Conservation (phyloP, 2,888 invertebrate genomes). For the Diaphora mendica region DNA sequence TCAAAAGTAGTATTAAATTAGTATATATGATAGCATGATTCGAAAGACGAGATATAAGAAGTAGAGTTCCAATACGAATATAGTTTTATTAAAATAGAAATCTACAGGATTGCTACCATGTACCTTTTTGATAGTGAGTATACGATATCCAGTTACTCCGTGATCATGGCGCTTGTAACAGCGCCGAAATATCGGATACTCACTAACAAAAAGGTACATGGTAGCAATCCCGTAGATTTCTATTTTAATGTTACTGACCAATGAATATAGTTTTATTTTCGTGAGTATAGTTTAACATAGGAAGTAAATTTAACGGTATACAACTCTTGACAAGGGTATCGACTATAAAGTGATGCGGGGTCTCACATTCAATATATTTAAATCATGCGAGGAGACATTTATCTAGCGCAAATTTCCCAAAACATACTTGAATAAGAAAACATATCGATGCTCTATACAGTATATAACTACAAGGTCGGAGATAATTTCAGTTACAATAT, state of each 20-base stretch:
- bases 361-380: background rate
- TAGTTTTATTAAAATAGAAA: no score
- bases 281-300: background rate
- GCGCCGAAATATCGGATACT: no score
- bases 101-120: no score
- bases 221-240: no score
- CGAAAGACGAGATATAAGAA: background rate
- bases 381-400: background rate
- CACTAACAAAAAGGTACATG: no score
- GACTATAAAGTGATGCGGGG: background rate
- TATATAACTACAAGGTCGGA: background rate
- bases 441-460: background rate
- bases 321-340: conserved; percentile 3
- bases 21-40: background rate
- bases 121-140: no score
- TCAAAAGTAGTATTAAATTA: background rate
- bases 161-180: no score
- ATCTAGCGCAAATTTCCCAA: background rate
- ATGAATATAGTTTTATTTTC: background rate
- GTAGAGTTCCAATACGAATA: background rate
- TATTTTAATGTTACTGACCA: no score
- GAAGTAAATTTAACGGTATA: background rate
- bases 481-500: background rate
- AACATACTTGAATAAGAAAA: background rate
- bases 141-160: no score